Evolutionary conservation across 2,888 invertebrate genomes (phyloP), one percentile per base, ranked within the genome.

Genomic region (Fissipunctia ypsillon): DNA sequence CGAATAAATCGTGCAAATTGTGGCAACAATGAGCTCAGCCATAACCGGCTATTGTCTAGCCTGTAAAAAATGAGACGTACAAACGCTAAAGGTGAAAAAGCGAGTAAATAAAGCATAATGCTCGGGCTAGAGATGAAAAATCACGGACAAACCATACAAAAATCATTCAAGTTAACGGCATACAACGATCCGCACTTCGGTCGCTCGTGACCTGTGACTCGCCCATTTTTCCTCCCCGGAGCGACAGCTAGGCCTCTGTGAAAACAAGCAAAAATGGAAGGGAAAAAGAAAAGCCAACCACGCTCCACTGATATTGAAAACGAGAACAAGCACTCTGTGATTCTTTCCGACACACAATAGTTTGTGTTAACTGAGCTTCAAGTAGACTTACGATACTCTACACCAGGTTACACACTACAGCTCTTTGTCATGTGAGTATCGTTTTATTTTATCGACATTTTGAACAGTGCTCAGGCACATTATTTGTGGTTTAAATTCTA

Each of bases 91-190:
- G 70, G 70, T 83, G 78, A 81, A 80, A 86, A 85, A 81, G 78
- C 59, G 81, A 64, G 85, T 84, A 87, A 90, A 90, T 90, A 90
- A 90, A 91, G 80, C 82, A 84, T 82, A 84, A 87, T 81, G 84
- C 86, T 83, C 76, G 73, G 83, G 87, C 85, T 84, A 88, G 87
- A 92, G 87, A 91, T 92, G 91, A 93, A 92, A 93, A 91, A 91
- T 91, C 89, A 88, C 90, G 86, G 90, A 91, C 92, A 93, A 92
- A 92, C 92, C 93, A 89, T 91, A 91, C 89, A 89, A 89, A 90
- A 92, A 93, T 94, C 93, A 93, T 91, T 94, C 93, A 93, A 92
- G 91, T 92, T 93, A 93, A 93, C 93, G 91, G 90, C 90, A 88
- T 93, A 94, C 94, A 94, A 83, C 91, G 93, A 91, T 93, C 90